Conservation (phyloP, 2,113 vertebrate genomes). For the Desmodus rotundus region DNA sequence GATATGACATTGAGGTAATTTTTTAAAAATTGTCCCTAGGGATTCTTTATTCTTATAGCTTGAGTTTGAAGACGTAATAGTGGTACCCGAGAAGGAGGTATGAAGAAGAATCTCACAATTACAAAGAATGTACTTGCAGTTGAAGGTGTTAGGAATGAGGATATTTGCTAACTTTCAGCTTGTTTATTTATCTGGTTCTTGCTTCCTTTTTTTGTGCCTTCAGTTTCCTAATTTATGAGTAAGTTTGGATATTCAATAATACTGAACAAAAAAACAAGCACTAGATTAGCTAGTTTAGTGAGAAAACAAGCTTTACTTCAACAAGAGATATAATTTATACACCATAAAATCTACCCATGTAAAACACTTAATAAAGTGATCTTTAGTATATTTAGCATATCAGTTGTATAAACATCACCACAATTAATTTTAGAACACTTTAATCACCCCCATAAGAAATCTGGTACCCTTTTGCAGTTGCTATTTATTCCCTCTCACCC, state of each 20-base stretch:
- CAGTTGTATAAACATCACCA: background rate
- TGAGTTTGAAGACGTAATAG: constrained; percentile 12
- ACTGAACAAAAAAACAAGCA: background rate
- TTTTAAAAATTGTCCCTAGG: constrained; percentile 37
- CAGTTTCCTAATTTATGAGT: background rate
- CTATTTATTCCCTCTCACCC: background rate
- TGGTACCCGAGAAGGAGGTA: background rate
- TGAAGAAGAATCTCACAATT: background rate
- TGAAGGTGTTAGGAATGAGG: background rate
- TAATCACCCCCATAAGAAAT: background rate
- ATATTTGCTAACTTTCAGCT: background rate
- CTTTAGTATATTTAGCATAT: background rate
- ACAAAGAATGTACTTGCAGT: background rate
- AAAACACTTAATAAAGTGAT: background rate
- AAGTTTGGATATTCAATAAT: background rate
- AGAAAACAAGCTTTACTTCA: background rate
- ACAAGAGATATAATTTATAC: background rate
- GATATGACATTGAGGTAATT: constrained; percentile 59
- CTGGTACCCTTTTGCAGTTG: background rate
- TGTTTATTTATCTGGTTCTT: background rate
- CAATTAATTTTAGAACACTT: background rate
- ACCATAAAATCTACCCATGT: background rate
- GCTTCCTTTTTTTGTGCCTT: background rate
- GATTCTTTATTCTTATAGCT: constrained; percentile 27
- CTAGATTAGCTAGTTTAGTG: background rate